Evolutionary conservation across 2,888 invertebrate species (phyloP).

Genomic region (Melinaea marsaeus): DNA sequence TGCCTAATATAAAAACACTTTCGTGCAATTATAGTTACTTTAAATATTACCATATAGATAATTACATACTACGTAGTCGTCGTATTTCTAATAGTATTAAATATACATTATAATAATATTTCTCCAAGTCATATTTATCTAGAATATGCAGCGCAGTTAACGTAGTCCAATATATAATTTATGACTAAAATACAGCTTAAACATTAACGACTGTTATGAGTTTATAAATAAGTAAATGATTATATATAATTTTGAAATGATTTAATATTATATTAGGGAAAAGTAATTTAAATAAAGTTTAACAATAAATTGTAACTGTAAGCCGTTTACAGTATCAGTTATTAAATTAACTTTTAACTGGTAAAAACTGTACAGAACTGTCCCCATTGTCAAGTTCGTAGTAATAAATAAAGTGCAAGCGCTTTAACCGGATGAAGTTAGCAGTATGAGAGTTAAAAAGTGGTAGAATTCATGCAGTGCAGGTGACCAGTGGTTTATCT

Average conservation of each 20-base stretch:
- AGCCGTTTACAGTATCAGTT: constrained; percentile 21
- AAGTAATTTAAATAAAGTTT: constrained; percentile 17
- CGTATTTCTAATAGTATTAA: too few species aligned
- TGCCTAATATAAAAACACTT: neutral
- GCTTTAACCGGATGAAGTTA: constrained; percentile 70
- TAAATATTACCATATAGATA: neutral
- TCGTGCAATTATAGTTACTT: neutral
- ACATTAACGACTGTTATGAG: too few species aligned
- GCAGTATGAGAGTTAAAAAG: constrained; percentile 75
- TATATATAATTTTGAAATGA: too few species aligned
- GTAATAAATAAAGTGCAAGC: constrained; percentile 70
- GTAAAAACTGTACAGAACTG: constrained; percentile 28
- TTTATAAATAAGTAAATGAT: too few species aligned
- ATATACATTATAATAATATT: too few species aligned
- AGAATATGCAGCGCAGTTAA: too few species aligned
- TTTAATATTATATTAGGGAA: neutral
- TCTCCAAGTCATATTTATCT: too few species aligned
- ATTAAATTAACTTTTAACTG: constrained; percentile 28
- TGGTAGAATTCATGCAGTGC: constrained; percentile 74
- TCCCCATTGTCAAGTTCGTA: constrained; percentile 54
- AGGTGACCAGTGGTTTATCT: constrained; percentile 76
- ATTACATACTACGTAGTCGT: too few species aligned
- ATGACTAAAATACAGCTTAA: too few species aligned
- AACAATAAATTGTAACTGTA: constrained; percentile 25
- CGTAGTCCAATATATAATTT: too few species aligned